Percentiles rank a stretch among this genome's conserved stretches.
Evolutionary conservation across 2,797 vertebrate genomes (phyloP).

Genomic region (Rhinatrema bivittatum): DNA sequence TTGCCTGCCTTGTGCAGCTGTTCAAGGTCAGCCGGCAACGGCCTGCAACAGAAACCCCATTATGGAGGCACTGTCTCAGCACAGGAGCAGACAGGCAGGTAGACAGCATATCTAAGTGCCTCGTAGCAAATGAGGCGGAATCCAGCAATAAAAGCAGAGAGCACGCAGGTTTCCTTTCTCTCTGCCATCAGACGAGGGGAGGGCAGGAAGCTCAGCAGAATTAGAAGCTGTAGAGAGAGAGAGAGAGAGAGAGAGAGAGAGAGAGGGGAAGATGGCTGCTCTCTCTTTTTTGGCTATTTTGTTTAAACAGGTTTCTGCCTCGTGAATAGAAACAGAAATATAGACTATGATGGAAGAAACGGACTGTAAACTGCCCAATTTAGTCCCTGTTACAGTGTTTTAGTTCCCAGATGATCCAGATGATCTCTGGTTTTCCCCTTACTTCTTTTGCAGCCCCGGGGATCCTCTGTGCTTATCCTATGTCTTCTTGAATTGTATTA

Average conservation of each 20-base stretch:
- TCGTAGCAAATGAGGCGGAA: not conserved
- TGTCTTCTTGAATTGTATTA: too few relatives aligned
- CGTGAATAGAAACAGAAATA: too few relatives aligned
- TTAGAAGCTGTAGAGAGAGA: not conserved
- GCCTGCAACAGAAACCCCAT: not conserved
- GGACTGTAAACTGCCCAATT: too few relatives aligned
- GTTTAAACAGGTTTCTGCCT: too few relatives aligned
- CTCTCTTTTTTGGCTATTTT: too few relatives aligned
- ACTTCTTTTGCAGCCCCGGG: too few relatives aligned
- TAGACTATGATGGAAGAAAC: too few relatives aligned
- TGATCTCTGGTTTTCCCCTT: too few relatives aligned
- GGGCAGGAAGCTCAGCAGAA: not conserved
- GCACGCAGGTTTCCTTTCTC: not conserved
- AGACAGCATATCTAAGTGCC: not conserved
- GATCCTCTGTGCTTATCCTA: too few relatives aligned
- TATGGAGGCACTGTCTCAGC: not conserved
- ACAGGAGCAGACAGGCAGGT: not conserved
- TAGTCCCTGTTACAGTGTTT: too few relatives aligned
- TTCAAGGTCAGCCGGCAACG: not conserved
- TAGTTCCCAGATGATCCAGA: too few relatives aligned
- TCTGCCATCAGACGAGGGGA: not conserved
- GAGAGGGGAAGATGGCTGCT: not conserved
- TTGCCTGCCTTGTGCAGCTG: rapidly evolving
- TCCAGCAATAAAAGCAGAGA: not conserved
- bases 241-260: conserved; percentile 9